A percentile compares a stretch with the other conserved stretches of the same genome.
Evolutionary conservation across 1,140 invertebrate species (phyloP).

Genomic region (Zaprionus lachaisei): DNA sequence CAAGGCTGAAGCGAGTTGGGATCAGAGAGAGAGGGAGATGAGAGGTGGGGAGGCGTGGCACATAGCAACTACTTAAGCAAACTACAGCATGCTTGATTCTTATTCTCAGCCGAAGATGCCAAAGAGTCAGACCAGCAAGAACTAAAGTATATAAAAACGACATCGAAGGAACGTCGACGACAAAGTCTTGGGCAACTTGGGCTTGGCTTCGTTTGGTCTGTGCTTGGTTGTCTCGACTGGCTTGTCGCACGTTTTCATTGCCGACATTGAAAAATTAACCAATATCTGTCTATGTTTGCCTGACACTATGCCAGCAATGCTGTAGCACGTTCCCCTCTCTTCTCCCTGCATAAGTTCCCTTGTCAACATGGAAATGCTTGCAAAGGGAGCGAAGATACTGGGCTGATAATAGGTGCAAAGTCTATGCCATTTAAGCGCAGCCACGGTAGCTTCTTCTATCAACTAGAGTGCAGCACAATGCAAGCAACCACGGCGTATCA

Average conservation of each 20-base stretch:
- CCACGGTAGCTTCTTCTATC: conserved; percentile 8
- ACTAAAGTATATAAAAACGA: conserved; percentile 48
- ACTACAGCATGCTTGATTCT: conserved; percentile 55
- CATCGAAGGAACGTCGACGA: not conserved
- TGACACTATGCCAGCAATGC: conserved; percentile 49
- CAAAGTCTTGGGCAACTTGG: conserved; percentile 1
- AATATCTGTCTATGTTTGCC: conserved; percentile 71
- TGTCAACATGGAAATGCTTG: not conserved
- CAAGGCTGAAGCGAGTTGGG: not conserved
- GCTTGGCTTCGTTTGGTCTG: conserved; percentile 28
- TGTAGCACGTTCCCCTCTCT: conserved; percentile 13
- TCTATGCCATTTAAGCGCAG: conserved; percentile 1
- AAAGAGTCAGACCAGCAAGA: conserved; percentile 24
- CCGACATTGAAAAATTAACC: conserved; percentile 80
- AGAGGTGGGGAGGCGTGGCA: not conserved
- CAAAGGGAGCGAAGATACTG: not conserved
- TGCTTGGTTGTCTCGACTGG: conserved; percentile 30
- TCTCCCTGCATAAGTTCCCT: conserved; percentile 9
- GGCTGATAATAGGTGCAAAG: conserved; percentile 18
- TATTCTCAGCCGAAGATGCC: conserved; percentile 44
- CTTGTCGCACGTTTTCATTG: conserved; percentile 67
- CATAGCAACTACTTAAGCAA: conserved; percentile 48
- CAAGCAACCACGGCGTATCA: not conserved
- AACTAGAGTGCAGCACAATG: conserved; percentile 22
- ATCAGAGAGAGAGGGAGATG: not conserved